These are phyloP conservation scores for Ptilodon capucinus DNA, from an alignment of 2,888 invertebrate genomes.

Conservation along the genomic window DNA sequence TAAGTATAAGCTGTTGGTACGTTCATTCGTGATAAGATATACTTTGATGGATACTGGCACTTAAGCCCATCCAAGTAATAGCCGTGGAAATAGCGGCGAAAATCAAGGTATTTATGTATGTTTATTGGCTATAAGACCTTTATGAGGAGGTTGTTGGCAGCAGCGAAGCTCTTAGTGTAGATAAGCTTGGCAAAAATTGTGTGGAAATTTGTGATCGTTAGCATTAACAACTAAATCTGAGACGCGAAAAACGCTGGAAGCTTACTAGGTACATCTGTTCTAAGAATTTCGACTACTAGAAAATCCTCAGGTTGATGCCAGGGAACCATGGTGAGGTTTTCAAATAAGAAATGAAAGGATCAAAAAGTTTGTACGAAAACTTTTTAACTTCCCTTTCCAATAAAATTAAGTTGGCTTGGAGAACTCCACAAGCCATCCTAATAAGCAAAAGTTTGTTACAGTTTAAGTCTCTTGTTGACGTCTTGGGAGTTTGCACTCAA, in stretches of 20 bases:
- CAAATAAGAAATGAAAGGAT: constrained; percentile 2
- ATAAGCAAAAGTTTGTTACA: constrained; percentile 20
- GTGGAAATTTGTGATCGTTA: neutral
- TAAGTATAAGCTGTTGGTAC: neutral
- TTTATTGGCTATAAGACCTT: constrained; percentile 17
- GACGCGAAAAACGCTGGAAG: too few species aligned
- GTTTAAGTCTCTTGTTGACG: constrained; percentile 26
- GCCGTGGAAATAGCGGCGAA: constrained; percentile 6
- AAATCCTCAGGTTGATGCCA: neutral
- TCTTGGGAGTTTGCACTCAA: constrained; percentile 4
- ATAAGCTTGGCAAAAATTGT: neutral
- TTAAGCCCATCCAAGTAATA: constrained; percentile 6
- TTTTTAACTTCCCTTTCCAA: constrained; percentile 14
- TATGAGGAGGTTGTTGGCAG: neutral
- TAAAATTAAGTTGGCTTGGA: constrained; percentile 15
- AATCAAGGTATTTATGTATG: constrained; percentile 15
- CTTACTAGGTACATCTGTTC: too few species aligned
- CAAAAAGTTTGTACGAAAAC: constrained; percentile 15
- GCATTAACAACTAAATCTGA: too few species aligned
- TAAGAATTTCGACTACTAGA: too few species aligned
- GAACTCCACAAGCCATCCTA: constrained; percentile 16
- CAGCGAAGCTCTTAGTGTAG: neutral
- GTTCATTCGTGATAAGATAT: constrained; percentile 16
- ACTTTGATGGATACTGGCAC: constrained; percentile 15
- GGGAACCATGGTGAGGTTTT: neutral